Conservation (phyloP, 2,113 vertebrate genomes). For the Scatophagus argus region DNA sequence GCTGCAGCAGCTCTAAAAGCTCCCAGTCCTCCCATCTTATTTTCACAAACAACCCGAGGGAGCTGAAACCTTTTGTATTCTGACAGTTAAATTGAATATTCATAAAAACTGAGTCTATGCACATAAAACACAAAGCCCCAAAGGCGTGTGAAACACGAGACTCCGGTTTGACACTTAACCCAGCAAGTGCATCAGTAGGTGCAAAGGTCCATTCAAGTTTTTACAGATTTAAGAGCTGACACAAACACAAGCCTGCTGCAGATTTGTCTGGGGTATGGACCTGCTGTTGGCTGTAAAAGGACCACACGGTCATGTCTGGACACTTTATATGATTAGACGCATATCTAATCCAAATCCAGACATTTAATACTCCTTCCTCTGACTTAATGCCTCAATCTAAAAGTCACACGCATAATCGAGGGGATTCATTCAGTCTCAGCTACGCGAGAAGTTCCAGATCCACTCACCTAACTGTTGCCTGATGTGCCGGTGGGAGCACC, state of each 20-base stretch:
- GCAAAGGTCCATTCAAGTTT: constrained; percentile 26
- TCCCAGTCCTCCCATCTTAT: background rate
- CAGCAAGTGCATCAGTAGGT: background rate
- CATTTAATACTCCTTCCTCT: background rate
- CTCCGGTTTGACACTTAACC: background rate
- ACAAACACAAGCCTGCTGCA: background rate
- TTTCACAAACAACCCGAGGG: background rate
- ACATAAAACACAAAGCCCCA: background rate
- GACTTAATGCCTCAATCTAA: background rate
- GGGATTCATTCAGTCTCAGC: background rate
- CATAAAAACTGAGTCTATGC: background rate
- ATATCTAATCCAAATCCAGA: background rate
- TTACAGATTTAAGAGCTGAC: constrained; percentile 19
- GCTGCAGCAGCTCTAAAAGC: background rate
- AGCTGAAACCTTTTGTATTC: background rate
- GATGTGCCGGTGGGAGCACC: background rate
- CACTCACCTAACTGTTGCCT: constrained; percentile 44
- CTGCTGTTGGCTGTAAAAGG: constrained; percentile 2
- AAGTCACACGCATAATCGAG: background rate
- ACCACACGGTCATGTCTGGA: background rate
- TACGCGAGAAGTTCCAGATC: background rate
- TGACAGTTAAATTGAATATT: background rate
- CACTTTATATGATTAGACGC: constrained; percentile 3
- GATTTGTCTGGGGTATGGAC: background rate
- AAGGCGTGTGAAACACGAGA: background rate